A percentile compares a stretch with the other conserved stretches of the same genome.
phyloP scores from a whole-genome alignment of 2,113 vertebrate genomes.

The Pogona vitticeps region DNA sequence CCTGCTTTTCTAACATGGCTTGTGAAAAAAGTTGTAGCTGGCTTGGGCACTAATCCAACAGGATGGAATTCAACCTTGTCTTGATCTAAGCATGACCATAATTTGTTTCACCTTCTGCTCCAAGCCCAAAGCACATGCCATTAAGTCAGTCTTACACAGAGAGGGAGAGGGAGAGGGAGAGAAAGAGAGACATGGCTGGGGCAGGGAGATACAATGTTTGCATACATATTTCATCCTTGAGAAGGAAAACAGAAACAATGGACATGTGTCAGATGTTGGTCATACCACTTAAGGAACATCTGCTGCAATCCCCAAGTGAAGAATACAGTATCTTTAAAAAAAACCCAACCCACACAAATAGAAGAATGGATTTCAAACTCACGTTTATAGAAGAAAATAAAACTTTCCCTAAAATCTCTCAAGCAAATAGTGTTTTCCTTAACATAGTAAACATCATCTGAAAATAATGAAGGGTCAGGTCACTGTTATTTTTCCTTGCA shows the following conservation, averaged over 20 bases:
- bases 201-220: not conserved
- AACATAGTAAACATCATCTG: not conserved
- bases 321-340: not conserved
- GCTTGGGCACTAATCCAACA: slow-evolving; percentile 21
- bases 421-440: not conserved
- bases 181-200: not conserved
- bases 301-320: rapidly evolving
- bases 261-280: not conserved
- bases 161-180: not conserved
- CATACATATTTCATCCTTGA: not conserved
- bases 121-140: not conserved
- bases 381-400: not conserved
- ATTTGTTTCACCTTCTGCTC: slow-evolving; percentile 6
- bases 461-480: not conserved
- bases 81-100: slow-evolving; percentile 1
- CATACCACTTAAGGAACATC: not conserved
- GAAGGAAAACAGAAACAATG: not conserved
- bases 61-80: slow-evolving; percentile 1
- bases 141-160: not conserved
- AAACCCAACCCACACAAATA: not conserved
- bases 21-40: slow-evolving; percentile 20
- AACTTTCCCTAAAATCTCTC: not conserved
- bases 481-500: not conserved
- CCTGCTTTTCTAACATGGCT: slow-evolving; percentile 4
- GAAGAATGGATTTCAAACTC: not conserved